These are phyloP conservation scores for Urocitellus parryii DNA, from an alignment of 2,113 vertebrate genomes.

Conservation along the genomic window DNA sequence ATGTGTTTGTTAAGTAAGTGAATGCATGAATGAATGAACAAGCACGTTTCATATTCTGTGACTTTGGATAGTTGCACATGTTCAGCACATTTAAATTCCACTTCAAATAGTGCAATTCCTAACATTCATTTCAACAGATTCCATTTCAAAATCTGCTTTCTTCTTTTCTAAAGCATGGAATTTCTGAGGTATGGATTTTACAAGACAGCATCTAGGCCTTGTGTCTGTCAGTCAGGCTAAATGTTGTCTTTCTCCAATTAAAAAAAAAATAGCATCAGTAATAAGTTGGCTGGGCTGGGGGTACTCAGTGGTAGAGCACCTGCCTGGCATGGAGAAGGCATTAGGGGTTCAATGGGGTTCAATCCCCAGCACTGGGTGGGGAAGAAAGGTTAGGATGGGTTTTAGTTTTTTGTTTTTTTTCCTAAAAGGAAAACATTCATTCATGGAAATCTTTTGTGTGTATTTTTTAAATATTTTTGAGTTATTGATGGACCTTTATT, in stretches of 20 bases:
- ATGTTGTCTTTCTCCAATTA: neutral
- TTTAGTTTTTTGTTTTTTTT: neutral
- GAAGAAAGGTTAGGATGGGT: neutral
- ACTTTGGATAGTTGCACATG: neutral
- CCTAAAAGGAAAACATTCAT: slow-evolving; percentile 40
- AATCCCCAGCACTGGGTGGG: too few relatives aligned
- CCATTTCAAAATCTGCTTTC: slow-evolving; percentile 16
- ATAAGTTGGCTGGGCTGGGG: neutral
- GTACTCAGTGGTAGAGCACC: neutral
- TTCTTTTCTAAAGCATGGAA: neutral
- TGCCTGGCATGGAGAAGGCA: neutral
- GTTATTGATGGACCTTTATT: too few relatives aligned
- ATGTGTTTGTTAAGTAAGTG: neutral
- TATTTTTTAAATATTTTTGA: too few relatives aligned
- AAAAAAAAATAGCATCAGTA: neutral
- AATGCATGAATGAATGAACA: neutral
- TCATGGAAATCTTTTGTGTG: neutral
- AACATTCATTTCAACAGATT: neutral
- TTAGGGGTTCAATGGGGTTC: too few relatives aligned
- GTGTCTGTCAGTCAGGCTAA: neutral
- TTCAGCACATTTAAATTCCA: slow-evolving; percentile 1
- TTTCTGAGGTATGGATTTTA: slow-evolving; percentile 21
- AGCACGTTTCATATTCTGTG: neutral
- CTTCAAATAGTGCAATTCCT: neutral
- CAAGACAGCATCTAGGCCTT: neutral